Conservation (phyloP, 2,888 invertebrate species). For the Lypha dubia region DNA sequence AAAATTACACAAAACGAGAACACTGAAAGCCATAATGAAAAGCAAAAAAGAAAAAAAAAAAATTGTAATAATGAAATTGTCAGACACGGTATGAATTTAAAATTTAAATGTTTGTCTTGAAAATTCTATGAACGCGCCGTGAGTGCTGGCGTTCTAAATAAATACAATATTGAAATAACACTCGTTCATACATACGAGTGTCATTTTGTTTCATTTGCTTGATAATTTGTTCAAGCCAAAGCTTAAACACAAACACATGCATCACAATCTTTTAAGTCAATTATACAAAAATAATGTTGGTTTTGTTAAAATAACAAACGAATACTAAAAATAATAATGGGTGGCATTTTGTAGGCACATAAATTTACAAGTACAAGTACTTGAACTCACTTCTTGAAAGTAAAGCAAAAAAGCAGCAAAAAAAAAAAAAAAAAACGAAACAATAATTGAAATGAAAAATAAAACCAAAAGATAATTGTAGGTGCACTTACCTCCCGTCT, state of each 20-base stretch:
- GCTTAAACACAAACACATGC: not conserved
- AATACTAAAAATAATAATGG: constrained; percentile 5
- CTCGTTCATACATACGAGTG: constrained; percentile 2
- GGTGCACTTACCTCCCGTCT: constrained; percentile 84
- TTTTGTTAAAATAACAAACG: not conserved
- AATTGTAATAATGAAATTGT: constrained; percentile 7
- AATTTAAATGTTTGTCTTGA: constrained; percentile 47
- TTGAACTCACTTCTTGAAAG: not conserved
- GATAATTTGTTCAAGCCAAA: constrained; percentile 4
- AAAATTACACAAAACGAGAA: constrained; percentile 62
- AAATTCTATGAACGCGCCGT: constrained; percentile 13
- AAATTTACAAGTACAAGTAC: not conserved
- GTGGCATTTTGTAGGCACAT: constrained; percentile 5
- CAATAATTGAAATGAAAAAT: not conserved
- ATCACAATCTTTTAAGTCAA: constrained; percentile 8
- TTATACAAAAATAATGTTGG: constrained; percentile 36
- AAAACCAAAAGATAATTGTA: not conserved
- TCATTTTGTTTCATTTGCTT: constrained; percentile 15
- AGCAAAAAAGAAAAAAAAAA: not conserved
- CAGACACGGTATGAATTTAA: constrained; percentile 53
- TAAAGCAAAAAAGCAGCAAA: not conserved
- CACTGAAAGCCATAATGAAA: constrained; percentile 33
- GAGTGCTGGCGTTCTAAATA: not conserved
- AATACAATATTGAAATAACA: not conserved
- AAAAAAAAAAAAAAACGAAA: no score